Evolutionary conservation across 2,113 vertebrate genomes (phyloP).

Genomic region (Cnemophilus loriae): DNA sequence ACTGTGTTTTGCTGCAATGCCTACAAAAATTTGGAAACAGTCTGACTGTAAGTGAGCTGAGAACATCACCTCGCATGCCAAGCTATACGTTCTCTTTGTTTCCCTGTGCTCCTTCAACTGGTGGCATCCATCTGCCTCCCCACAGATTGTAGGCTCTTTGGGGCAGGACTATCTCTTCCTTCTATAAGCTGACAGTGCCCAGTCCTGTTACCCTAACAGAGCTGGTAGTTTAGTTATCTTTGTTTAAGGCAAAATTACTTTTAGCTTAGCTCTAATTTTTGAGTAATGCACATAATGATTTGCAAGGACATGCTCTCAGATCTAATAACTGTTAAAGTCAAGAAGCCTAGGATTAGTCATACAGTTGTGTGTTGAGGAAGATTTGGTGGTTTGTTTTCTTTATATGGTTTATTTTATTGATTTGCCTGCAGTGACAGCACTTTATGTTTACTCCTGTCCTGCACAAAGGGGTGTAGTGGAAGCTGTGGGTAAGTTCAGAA

Average conservation of each 20-base stretch:
- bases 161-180: background rate
- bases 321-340: background rate
- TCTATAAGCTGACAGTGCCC: background rate
- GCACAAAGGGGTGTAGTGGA: background rate
- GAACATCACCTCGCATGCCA: background rate
- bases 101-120: background rate
- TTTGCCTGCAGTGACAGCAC: background rate
- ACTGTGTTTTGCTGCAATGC: constrained; percentile 20
- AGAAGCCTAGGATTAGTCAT: background rate
- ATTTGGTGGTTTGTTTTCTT: background rate
- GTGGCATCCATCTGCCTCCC: background rate
- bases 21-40: constrained; percentile 27
- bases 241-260: background rate
- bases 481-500: background rate
- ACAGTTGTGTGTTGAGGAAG: background rate
- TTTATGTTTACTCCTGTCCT: background rate
- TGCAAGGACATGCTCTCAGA: background rate
- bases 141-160: background rate
- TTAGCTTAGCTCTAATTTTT: background rate
- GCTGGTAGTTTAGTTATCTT: background rate
- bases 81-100: background rate
- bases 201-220: background rate
- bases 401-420: background rate
- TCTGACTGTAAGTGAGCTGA: constrained; percentile 6
- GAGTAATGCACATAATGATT: background rate